phyloP scores from a whole-genome alignment of 2,888 invertebrate species.

The Perizoma affinitatum region DNA sequence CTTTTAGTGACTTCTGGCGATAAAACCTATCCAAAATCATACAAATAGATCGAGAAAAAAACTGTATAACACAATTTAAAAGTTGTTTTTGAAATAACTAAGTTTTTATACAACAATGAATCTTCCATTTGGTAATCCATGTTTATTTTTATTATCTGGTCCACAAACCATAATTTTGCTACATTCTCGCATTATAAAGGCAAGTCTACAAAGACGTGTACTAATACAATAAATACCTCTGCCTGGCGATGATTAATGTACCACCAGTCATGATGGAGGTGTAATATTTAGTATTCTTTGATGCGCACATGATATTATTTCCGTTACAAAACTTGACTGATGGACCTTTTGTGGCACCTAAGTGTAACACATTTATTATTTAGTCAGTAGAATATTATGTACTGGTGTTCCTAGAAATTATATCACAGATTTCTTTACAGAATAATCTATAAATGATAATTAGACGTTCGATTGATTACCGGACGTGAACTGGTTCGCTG shows the following conservation, averaged over 20 bases:
- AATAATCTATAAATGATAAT: too few species aligned
- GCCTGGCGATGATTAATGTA: conserved; percentile 57
- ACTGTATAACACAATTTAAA: too few species aligned
- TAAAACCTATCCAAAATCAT: too few species aligned
- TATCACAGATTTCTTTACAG: too few species aligned
- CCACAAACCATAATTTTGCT: background rate
- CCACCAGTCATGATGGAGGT: conserved; percentile 58
- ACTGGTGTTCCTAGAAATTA: too few species aligned
- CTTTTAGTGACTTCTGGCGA: too few species aligned
- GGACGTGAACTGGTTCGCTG: too few species aligned
- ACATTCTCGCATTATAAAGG: conserved; percentile 15
- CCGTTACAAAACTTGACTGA: conserved; percentile 61
- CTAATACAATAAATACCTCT: conserved; percentile 55
- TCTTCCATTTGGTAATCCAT: too few species aligned
- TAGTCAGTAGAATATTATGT: background rate
- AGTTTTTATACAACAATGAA: too few species aligned
- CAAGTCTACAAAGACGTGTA: conserved; percentile 25
- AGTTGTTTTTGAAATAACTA: too few species aligned
- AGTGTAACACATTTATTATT: conserved; percentile 25
- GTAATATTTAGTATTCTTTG: conserved; percentile 36
- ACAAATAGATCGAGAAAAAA: too few species aligned
- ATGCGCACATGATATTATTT: conserved; percentile 61
- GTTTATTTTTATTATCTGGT: background rate
- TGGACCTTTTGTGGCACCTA: conserved; percentile 37
- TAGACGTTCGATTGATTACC: too few species aligned